Conservation (phyloP, 2,888 invertebrate genomes). For the Rhagonycha lutea region DNA sequence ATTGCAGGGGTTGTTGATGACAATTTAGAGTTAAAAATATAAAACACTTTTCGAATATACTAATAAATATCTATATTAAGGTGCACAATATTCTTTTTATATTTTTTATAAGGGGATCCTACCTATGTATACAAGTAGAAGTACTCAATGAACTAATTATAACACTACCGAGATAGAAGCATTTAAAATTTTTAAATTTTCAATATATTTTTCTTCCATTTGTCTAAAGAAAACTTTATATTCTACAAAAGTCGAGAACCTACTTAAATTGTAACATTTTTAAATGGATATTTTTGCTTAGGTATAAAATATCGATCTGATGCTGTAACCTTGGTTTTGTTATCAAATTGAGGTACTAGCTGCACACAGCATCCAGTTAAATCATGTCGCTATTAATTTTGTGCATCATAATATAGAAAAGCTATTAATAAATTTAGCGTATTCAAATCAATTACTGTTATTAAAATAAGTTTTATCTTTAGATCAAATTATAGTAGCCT, state of each 20-base stretch:
- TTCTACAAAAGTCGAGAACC: background rate
- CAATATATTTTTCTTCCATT: background rate
- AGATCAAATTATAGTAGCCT: no score
- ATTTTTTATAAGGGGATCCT: background rate
- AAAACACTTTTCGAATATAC: background rate
- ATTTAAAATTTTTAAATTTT: background rate
- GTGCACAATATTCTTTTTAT: background rate
- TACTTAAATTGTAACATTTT: background rate
- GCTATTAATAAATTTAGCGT: background rate
- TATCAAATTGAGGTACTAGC: background rate
- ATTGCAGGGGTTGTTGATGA: background rate
- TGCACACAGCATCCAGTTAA: background rate
- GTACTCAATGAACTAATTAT: background rate
- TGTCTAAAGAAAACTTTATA: background rate
- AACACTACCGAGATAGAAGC: background rate
- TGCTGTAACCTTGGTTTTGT: background rate
- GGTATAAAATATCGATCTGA: conserved; percentile 1
- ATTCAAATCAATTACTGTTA: no score
- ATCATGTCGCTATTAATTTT: background rate
- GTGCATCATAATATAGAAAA: background rate
- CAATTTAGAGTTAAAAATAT: background rate
- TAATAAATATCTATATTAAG: background rate
- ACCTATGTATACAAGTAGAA: background rate
- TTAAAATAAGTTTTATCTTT: no score
- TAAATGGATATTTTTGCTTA: background rate